Evolutionary conservation across 2,797 vertebrate genomes (phyloP).

Genomic region (Leptatherina wallacei): DNA sequence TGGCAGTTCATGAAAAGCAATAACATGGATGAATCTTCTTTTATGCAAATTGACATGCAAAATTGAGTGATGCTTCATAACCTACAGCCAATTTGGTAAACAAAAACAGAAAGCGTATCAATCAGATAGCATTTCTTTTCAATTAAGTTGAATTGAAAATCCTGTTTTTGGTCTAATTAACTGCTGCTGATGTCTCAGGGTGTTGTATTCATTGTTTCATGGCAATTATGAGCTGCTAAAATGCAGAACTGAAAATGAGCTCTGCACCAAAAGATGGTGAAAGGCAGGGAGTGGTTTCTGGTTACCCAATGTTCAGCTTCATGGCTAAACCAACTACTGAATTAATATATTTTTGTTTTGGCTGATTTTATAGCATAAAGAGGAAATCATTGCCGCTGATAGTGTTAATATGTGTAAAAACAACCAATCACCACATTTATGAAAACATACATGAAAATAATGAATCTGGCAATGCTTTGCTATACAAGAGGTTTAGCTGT

Average conservation of each 20-base stretch:
- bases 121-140: slow-evolving; percentile 63
- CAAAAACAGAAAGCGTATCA: slow-evolving; percentile 55
- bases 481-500: not conserved
- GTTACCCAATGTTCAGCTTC: slow-evolving; percentile 51
- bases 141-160: slow-evolving; percentile 64
- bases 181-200: slow-evolving; percentile 46
- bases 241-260: slow-evolving; percentile 37
- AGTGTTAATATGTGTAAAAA: slow-evolving; percentile 8
- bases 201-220: slow-evolving; percentile 39
- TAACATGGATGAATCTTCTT: slow-evolving; percentile 55
- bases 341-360: slow-evolving; percentile 43
- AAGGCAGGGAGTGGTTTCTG: slow-evolving; percentile 34
- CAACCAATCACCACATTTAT: not conserved
- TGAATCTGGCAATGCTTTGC: slow-evolving; percentile 10
- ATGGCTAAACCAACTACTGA: slow-evolving; percentile 41
- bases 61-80: slow-evolving; percentile 61
- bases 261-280: slow-evolving; percentile 31
- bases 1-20: slow-evolving; percentile 58
- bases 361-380: slow-evolving; percentile 42
- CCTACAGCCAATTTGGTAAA: slow-evolving; percentile 61
- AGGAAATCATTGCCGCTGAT: slow-evolving; percentile 39
- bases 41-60: slow-evolving; percentile 59
- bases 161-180: slow-evolving; percentile 52
- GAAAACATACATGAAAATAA: slow-evolving; percentile 17
- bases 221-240: slow-evolving; percentile 41